Base-by-base conservation (phyloP, 2,113 vertebrate genomes). In the Australoheros scitulus region DNA sequence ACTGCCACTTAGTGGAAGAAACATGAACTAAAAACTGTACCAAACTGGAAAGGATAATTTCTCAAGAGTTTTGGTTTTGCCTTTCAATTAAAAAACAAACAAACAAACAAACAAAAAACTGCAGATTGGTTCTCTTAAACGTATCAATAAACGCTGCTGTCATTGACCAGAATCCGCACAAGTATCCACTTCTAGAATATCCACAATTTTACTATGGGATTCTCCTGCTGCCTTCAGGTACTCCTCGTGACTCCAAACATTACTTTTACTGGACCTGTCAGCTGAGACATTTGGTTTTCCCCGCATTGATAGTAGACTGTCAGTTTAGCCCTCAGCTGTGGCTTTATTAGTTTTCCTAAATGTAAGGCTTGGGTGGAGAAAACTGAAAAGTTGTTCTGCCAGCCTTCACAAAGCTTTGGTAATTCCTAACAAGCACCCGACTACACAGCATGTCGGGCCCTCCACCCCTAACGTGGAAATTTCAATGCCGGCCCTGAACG, bases 1-100 rank as follows among this genome's bases (percentile, higher is more conserved):
- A 60, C 80, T 84, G 88, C 88, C 91, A 55, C 88, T 47, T 50
- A 81, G 87, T 85, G 91, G 91, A 57, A 38, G 17, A 6, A 20
- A 10, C 56, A n/a, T 57, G 38, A 59, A 70, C 32, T 60, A 64
- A 80, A 20, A 61, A 56, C 9, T 22, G 11, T 60, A 8, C 36
- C 22, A 56, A 64, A 77, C 11, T 8, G 14, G 24, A 41, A 43
- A 59, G 8, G n/a, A 13, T 22, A 26, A n/a, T 15, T 29, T 10
- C 1, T 20, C 1, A 52, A 15, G 1, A 24, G 17, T 5, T 78
- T 77, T 65, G 7, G 14, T 2, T 58, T 52, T 2, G 15, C 29
- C n/a, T 57, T 72, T 72, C 17, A 72, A 1, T 72, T 55, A 18
- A n/a, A 72, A 70, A 70, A 18, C 11, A 29, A 9, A 22, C 7